Evolutionary conservation across 2,113 vertebrate species (phyloP).

Genomic region (Bombycilla garrulus): DNA sequence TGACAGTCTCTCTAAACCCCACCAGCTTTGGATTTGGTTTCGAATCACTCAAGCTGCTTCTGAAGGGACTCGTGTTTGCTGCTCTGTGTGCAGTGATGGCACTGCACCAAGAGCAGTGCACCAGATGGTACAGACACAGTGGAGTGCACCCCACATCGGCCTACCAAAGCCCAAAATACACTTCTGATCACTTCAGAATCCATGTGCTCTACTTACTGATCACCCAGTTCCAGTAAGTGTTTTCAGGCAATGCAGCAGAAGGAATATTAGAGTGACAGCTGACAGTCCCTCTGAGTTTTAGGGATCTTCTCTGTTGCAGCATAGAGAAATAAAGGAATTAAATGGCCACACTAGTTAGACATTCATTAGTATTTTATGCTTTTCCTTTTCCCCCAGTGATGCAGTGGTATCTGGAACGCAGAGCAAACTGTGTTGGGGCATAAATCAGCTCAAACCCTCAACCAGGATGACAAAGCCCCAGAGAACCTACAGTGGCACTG

Average conservation of each 20-base stretch:
- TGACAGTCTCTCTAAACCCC: neutral
- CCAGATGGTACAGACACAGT: neutral
- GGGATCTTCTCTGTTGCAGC: neutral
- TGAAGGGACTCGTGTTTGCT: neutral
- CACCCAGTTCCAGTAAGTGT: neutral
- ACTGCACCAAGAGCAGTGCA: neutral
- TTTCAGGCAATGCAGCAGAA: neutral
- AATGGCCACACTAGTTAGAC: neutral
- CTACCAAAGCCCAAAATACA: neutral
- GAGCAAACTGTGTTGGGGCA: accelerated
- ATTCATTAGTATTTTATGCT: neutral
- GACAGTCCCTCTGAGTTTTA: neutral
- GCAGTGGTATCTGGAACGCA: neutral
- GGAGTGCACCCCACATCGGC: neutral
- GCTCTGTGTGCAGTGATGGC: neutral
- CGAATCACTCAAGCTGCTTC: neutral
- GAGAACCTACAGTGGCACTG: neutral
- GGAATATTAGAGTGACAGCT: neutral
- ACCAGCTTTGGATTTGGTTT: neutral
- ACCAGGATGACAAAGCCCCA: neutral
- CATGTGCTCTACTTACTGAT: neutral
- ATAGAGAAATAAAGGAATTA: neutral
- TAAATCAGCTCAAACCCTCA: neutral
- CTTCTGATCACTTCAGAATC: neutral
- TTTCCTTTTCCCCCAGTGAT: neutral